Conservation (phyloP, 2,797 vertebrate genomes). For the Sebastes iracundus region DNA sequence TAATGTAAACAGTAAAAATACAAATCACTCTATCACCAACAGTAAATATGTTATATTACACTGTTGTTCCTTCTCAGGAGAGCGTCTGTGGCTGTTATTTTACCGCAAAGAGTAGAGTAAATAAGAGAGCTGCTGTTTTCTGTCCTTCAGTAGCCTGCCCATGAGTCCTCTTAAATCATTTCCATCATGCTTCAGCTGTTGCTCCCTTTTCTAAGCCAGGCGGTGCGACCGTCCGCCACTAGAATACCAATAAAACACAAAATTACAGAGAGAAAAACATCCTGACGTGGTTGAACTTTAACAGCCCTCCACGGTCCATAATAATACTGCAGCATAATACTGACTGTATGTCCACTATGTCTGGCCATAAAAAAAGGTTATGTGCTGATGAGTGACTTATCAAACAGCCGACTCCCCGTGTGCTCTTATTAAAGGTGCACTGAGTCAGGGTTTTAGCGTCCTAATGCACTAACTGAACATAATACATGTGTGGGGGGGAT, state of each 20-base stretch:
- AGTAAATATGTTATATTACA: not conserved
- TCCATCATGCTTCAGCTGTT: slow-evolving; percentile 30
- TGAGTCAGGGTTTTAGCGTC: not conserved
- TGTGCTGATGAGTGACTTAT: slow-evolving; percentile 3
- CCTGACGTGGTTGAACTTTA: not conserved
- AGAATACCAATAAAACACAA: slow-evolving; percentile 32
- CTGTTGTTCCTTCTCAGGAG: not conserved
- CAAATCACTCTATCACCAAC: not conserved
- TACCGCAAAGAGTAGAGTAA: not conserved
- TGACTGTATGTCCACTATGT: not conserved
- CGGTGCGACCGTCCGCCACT: not conserved
- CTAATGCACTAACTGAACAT: not conserved
- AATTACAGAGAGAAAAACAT: slow-evolving; percentile 10
- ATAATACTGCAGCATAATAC: not conserved
- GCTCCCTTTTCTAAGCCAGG: not conserved
- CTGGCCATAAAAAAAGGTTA: not conserved
- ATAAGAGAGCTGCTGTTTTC: slow-evolving; percentile 12
- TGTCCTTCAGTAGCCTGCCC: not conserved
- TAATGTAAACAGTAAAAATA: not conserved
- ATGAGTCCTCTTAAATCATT: slow-evolving; percentile 16
- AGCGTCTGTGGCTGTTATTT: not conserved
- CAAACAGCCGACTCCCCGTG: not conserved
- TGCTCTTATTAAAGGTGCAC: not conserved
- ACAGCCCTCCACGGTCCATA: not conserved
- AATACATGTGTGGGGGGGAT: not conserved